Evolutionary conservation across 2,113 vertebrate genomes (phyloP).

Genomic region (Polyodon spathula): DNA sequence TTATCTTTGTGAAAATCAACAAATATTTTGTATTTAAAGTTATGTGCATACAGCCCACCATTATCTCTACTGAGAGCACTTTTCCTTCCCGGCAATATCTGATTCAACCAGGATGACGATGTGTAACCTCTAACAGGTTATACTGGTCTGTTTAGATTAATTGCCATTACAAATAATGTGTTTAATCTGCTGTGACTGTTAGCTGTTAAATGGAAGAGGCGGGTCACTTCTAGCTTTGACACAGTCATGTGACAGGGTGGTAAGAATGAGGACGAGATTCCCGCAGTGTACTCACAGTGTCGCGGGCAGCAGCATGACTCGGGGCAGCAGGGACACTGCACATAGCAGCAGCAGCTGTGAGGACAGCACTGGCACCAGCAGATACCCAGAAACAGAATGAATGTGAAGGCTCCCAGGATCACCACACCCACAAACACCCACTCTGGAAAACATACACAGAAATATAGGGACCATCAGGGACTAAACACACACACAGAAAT

Average conservation of each 20-base stretch:
- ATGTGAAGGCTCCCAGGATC: constrained; percentile 67
- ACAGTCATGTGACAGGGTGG: background rate
- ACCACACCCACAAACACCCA: constrained; percentile 89
- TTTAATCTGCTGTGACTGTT: too few relatives aligned
- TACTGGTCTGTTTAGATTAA: too few relatives aligned
- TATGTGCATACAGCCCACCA: too few relatives aligned
- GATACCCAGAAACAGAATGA: constrained; percentile 79
- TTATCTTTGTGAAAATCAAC: too few relatives aligned
- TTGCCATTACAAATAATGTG: too few relatives aligned
- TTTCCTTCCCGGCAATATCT: too few relatives aligned
- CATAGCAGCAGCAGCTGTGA: constrained; percentile 91
- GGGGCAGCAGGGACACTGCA: constrained; percentile 88
- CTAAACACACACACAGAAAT: too few relatives aligned
- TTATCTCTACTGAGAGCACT: too few relatives aligned
- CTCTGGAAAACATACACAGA: constrained; percentile 55
- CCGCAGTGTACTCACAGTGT: constrained; percentile 65
- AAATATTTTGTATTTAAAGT: too few relatives aligned
- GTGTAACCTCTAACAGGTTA: too few relatives aligned
- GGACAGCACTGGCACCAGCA: constrained; percentile 98
- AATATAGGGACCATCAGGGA: background rate
- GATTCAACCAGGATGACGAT: too few relatives aligned
- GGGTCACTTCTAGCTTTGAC: background rate
- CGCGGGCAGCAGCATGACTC: constrained; percentile 92
- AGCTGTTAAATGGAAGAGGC: too few relatives aligned
- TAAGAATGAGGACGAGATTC: background rate